These are phyloP conservation scores for Dryobates pubescens DNA, from an alignment of 2,797 vertebrate species.

Conservation along the genomic window DNA sequence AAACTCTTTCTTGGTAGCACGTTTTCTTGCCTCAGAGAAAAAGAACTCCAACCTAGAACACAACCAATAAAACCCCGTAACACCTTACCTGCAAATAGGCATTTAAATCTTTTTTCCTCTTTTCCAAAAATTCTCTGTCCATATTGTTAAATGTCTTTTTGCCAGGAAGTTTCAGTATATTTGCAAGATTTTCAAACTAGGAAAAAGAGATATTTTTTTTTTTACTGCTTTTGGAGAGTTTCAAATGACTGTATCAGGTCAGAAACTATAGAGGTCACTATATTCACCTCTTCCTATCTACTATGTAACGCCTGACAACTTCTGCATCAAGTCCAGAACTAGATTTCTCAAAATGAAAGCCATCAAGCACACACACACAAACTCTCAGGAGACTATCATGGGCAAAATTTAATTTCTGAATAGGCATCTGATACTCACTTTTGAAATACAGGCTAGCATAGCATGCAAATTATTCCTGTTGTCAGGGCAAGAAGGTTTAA, in stretches of 20 bases:
- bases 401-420: background rate
- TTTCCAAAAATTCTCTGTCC: slow-evolving; percentile 98
- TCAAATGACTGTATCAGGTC: background rate
- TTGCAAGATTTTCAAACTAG: slow-evolving; percentile 94
- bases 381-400: background rate
- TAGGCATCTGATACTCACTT: accelerated
- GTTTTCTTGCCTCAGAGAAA: background rate
- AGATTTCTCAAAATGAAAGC: background rate
- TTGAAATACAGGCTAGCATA: background rate
- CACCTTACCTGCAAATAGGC: slow-evolving; percentile 92
- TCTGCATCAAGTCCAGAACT: background rate
- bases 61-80: background rate
- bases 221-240: background rate
- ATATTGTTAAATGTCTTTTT: slow-evolving; percentile 99
- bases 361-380: background rate
- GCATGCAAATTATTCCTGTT: background rate
- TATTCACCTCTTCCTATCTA: background rate
- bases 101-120: slow-evolving; percentile 98
- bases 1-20: too few species aligned
- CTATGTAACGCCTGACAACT: background rate
- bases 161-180: slow-evolving; percentile 94
- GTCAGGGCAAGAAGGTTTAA: background rate
- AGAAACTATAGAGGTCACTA: background rate
- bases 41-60: background rate
- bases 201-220: background rate